A percentile compares a stretch with the other conserved stretches of the same genome.
phyloP scores from a whole-genome alignment of 2,113 vertebrate genomes.

The Barbus barbus region DNA sequence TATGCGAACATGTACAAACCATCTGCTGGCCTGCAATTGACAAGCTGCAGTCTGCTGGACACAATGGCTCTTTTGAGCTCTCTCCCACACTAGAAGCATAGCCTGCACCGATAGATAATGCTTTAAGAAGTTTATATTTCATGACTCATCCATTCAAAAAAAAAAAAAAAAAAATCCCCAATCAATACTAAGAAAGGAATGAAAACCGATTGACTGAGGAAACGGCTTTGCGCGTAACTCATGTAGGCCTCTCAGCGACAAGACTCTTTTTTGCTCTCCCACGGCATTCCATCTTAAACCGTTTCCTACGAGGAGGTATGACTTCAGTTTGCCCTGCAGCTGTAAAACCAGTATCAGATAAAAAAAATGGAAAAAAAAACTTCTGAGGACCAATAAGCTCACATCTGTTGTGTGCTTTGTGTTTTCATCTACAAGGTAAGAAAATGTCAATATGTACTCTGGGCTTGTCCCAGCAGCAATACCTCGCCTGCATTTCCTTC shows the following conservation, averaged over 20 bases:
- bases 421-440: constrained; percentile 57
- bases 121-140: constrained; percentile 75
- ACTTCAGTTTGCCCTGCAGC: constrained; percentile 47
- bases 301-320: constrained; percentile 44
- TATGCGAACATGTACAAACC: constrained; percentile 73
- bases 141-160: constrained; percentile 49
- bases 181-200: constrained; percentile 10
- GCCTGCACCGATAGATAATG: constrained; percentile 72
- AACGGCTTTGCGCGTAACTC: neutral
- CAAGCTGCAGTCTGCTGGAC: constrained; percentile 67
- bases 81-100: constrained; percentile 66
- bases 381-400: constrained; percentile 38
- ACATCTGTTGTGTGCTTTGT: constrained; percentile 45
- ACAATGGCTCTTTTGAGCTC: constrained; percentile 70
- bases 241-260: neutral
- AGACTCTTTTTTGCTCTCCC: constrained; percentile 23
- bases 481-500: constrained; percentile 30
- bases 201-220: neutral
- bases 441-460: constrained; percentile 61
- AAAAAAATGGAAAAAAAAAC: constrained; percentile 26
- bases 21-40: constrained; percentile 72
- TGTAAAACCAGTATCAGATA: constrained; percentile 51
- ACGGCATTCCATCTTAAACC: constrained; percentile 41
- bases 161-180: constrained; percentile 11
- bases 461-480: constrained; percentile 46